Percentiles rank a stretch among this genome's conserved stretches.
Conservation (phyloP, 2,888 invertebrate species). For the Disparrhopalites patrizii region DNA sequence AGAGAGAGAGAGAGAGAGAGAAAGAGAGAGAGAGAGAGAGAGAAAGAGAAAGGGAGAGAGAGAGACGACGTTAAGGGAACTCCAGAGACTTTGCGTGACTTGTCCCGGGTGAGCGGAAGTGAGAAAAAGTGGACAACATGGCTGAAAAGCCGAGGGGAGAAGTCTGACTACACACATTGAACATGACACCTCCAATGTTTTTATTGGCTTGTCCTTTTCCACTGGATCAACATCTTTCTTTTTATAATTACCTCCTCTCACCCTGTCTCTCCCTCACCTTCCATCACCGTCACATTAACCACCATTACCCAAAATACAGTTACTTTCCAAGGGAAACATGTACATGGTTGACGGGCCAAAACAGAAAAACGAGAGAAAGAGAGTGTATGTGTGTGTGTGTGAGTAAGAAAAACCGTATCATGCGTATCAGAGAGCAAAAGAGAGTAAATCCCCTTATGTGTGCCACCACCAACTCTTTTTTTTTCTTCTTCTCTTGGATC, state of each 20-base stretch:
- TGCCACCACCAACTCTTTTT: no score
- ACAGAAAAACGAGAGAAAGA: conserved; percentile 27
- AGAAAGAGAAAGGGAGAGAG: not conserved
- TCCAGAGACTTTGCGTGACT: conserved; percentile 45
- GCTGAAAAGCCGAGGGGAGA: conserved; percentile 39
- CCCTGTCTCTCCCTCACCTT: conserved; percentile 8
- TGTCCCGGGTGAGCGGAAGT: conserved; percentile 45
- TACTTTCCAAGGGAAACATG: no score
- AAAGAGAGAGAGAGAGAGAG: not conserved
- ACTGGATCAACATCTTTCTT: conserved; percentile 22
- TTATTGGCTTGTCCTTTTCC: conserved; percentile 40
- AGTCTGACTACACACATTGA: conserved; percentile 39
- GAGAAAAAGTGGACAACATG: conserved; percentile 46
- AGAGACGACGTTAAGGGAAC: conserved; percentile 6
- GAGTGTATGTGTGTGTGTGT: no score
- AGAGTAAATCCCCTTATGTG: no score
- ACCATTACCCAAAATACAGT: conserved; percentile 9
- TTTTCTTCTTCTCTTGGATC: no score
- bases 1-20: no score
- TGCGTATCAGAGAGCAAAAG: no score
- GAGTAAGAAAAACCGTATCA: not conserved
- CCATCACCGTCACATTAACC: conserved; percentile 12
- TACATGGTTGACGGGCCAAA: conserved; percentile 13
- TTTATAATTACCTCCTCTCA: conserved; percentile 13
- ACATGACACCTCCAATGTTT: conserved; percentile 45